Conservation (phyloP, 1,140 invertebrate genomes). For the Bradysia coprophila region DNA sequence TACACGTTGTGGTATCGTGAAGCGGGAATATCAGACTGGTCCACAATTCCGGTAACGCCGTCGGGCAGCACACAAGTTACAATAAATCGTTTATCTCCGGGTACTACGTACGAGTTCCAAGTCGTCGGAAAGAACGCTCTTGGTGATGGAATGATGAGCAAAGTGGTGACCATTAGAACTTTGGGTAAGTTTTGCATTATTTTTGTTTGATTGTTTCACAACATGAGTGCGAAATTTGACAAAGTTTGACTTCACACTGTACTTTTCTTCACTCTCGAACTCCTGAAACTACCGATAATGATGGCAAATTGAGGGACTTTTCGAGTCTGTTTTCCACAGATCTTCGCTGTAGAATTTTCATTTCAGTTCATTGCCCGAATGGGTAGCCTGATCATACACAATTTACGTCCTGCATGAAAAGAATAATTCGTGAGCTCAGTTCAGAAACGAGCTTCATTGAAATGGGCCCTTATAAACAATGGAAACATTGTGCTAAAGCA, state of each 20-base stretch:
- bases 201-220: too few relatives aligned
- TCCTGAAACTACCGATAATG: background rate
- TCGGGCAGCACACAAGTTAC: constrained; percentile 76
- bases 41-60: constrained; percentile 81
- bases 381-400: too few relatives aligned
- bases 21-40: constrained; percentile 68
- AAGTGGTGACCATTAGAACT: constrained; percentile 74
- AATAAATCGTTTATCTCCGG: constrained; percentile 74
- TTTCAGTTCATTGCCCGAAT: too few relatives aligned
- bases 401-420: too few relatives aligned
- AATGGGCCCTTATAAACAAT: too few relatives aligned
- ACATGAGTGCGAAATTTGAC: constrained; percentile 2
- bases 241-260: constrained; percentile 1
- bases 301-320: too few relatives aligned
- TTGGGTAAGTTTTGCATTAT: constrained; percentile 52
- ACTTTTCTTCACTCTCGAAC: background rate
- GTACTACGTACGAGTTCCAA: constrained; percentile 90
- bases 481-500: too few relatives aligned
- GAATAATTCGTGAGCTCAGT: too few relatives aligned
- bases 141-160: constrained; percentile 89
- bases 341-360: too few relatives aligned
- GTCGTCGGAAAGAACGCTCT: constrained; percentile 86
- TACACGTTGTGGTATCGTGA: constrained; percentile 86
- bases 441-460: too few relatives aligned
- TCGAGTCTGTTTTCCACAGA: too few relatives aligned